Percentiles rank a stretch among this genome's conserved stretches.
Evolutionary conservation across 1,140 invertebrate species (phyloP).

Genomic region (Grapholita molesta): DNA sequence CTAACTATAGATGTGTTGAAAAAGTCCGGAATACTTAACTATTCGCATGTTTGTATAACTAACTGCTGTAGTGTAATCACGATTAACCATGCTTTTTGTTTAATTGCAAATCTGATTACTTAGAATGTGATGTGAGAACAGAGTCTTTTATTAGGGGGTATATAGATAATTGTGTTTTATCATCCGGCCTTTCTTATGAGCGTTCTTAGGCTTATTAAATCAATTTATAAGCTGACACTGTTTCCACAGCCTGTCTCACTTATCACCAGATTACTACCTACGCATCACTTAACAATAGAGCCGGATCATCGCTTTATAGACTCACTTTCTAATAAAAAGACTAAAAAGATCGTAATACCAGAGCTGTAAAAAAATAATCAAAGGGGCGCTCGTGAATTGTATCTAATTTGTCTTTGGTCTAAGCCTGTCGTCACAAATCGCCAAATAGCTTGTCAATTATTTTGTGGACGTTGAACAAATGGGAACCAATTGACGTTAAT

Average conservation of each 20-base stretch:
- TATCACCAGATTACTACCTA: background rate
- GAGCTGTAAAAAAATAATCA: background rate
- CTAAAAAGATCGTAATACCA: background rate
- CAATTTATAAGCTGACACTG: background rate
- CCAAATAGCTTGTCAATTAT: conserved; percentile 34
- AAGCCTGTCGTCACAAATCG: conserved; percentile 20
- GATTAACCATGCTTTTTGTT: background rate
- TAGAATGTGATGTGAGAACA: background rate
- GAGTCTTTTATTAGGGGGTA: background rate
- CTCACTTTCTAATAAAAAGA: conserved; percentile 13
- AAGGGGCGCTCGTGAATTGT: conserved; percentile 20
- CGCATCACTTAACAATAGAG: conserved; percentile 12
- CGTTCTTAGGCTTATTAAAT: background rate
- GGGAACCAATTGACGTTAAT: conserved; percentile 42
- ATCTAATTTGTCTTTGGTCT: conserved; percentile 33
- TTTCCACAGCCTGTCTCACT: conserved; percentile 4
- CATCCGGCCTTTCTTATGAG: background rate
- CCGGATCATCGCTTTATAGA: conserved; percentile 4
- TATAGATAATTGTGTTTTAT: background rate
- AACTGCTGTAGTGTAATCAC: background rate
- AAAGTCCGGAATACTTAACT: too few relatives aligned
- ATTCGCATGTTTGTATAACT: too few relatives aligned
- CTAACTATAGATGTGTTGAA: too few relatives aligned
- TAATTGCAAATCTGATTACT: background rate
- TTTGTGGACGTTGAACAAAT: conserved; percentile 39